phyloP scores from a whole-genome alignment of 1,140 invertebrate genomes.

The Drosophila erecta region DNA sequence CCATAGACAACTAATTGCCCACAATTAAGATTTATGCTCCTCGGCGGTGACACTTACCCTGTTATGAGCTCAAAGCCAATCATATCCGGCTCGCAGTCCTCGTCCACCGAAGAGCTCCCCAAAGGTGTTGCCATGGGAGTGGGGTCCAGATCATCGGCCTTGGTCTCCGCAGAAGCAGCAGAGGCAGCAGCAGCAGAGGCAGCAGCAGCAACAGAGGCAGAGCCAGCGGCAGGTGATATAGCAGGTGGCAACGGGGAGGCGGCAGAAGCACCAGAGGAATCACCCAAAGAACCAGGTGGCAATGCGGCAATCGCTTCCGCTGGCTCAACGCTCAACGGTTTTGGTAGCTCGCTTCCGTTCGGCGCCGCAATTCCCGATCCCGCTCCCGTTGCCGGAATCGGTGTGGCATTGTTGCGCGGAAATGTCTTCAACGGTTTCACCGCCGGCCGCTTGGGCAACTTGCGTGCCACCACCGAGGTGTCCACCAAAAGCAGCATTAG shows the following conservation, averaged over 20 bases:
- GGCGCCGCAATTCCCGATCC: slow-evolving; percentile 43
- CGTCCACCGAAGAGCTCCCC: slow-evolving; percentile 71
- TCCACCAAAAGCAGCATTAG: slow-evolving; percentile 59
- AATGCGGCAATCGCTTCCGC: slow-evolving; percentile 55
- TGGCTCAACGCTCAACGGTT: slow-evolving; percentile 89
- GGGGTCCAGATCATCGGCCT: slow-evolving; percentile 51
- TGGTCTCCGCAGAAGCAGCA: slow-evolving; percentile 26
- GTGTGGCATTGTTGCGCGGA: slow-evolving; percentile 72
- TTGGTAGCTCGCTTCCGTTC: slow-evolving; percentile 90
- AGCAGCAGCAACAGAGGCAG: background rate
- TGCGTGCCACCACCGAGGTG: slow-evolving; percentile 66
- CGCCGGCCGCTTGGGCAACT: slow-evolving; percentile 72
- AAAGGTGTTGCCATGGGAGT: slow-evolving; percentile 60
- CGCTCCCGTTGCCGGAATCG: slow-evolving; percentile 53
- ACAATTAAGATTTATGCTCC: slow-evolving; percentile 44
- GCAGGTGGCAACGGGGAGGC: slow-evolving; percentile 21
- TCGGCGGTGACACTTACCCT: slow-evolving; percentile 86
- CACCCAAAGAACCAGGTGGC: slow-evolving; percentile 30
- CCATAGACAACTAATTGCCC: slow-evolving; percentile 47
- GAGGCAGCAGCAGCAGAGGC: background rate
- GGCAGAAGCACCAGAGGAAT: slow-evolving; percentile 11
- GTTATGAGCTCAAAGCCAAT: slow-evolving; percentile 96
- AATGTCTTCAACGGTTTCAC: slow-evolving; percentile 83
- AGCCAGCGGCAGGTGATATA: background rate
- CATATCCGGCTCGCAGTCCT: slow-evolving; percentile 94